Evolutionary conservation across 2,888 invertebrate genomes (phyloP).

Genomic region (Muscina levida): DNA sequence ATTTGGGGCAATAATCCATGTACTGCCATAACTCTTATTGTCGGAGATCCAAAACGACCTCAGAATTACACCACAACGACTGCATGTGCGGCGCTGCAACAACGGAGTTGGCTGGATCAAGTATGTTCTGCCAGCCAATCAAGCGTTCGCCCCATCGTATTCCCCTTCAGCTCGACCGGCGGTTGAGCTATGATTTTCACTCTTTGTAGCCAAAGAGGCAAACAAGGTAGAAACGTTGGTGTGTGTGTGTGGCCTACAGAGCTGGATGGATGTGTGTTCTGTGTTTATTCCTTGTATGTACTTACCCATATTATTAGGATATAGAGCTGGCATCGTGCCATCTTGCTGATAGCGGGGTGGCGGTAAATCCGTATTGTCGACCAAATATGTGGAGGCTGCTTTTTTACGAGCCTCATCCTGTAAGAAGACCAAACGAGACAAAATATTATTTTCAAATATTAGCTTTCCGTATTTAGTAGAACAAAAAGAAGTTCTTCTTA

Average conservation of each 20-base stretch:
- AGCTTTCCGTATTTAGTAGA: constrained; percentile 54
- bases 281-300: constrained; percentile 40
- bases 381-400: constrained; percentile 83
- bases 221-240: constrained; percentile 52
- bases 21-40: constrained; percentile 60
- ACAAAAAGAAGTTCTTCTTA: constrained; percentile 3
- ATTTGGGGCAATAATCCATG: constrained; percentile 65
- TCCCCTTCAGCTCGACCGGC: background rate
- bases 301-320: constrained; percentile 82
- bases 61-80: constrained; percentile 59
- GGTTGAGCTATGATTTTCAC: constrained; percentile 37
- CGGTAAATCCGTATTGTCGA: constrained; percentile 81
- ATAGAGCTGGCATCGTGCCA: constrained; percentile 84
- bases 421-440: constrained; percentile 50
- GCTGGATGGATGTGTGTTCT: background rate
- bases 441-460: constrained; percentile 66
- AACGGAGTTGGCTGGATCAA: constrained; percentile 45
- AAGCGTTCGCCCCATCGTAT: background rate
- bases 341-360: constrained; percentile 83
- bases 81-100: constrained; percentile 18
- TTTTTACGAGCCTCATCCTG: constrained; percentile 81
- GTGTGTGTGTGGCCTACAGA: background rate
- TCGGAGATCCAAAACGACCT: constrained; percentile 54
- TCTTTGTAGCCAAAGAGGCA: constrained; percentile 39
- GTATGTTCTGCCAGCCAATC: background rate